Percentiles rank a stretch among this genome's conserved stretches.
Conservation (phyloP, 2,888 invertebrate species). For the Flabesymbios commensalis region DNA sequence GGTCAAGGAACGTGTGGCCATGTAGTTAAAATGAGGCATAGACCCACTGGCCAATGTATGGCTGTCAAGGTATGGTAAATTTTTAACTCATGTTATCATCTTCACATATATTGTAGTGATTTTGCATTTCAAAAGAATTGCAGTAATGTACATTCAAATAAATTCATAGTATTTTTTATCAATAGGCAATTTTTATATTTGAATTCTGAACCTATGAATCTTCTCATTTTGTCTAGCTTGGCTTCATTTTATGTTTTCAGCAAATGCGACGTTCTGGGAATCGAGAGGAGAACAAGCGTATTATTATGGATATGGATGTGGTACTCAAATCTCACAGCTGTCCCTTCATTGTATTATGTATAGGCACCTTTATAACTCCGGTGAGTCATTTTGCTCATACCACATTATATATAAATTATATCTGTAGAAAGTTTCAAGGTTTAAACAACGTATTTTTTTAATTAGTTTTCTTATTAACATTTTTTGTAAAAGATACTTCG, state of each 20-base stretch:
- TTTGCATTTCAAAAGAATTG: no score
- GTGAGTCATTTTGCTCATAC: slow-evolving; percentile 66
- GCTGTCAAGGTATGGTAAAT: slow-evolving; percentile 80
- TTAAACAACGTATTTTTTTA: no score
- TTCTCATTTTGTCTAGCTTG: no score
- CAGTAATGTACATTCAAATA: no score
- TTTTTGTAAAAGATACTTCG: neutral
- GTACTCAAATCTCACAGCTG: slow-evolving; percentile 97
- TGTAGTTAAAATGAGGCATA: slow-evolving; percentile 94
- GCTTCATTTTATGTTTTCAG: slow-evolving; percentile 43
- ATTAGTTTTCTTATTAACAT: no score
- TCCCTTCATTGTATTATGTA: slow-evolving; percentile 93
- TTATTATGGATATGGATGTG: slow-evolving; percentile 98
- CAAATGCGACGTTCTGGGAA: slow-evolving; percentile 94
- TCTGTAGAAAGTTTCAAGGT: no score
- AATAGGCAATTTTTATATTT: no score
- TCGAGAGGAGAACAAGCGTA: slow-evolving; percentile 94
- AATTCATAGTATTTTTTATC: no score
- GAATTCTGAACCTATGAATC: no score
- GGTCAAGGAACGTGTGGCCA: slow-evolving; percentile 90
- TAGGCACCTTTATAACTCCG: slow-evolving; percentile 94
- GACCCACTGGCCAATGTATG: slow-evolving; percentile 80
- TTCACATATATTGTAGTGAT: no score
- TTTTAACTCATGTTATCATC: slow-evolving; percentile 47
- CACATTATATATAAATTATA: no score